Percentiles rank a stretch among this genome's conserved stretches.
Conservation (phyloP, 64 coral and sea anemone species). For the Montipora capricornis region DNA sequence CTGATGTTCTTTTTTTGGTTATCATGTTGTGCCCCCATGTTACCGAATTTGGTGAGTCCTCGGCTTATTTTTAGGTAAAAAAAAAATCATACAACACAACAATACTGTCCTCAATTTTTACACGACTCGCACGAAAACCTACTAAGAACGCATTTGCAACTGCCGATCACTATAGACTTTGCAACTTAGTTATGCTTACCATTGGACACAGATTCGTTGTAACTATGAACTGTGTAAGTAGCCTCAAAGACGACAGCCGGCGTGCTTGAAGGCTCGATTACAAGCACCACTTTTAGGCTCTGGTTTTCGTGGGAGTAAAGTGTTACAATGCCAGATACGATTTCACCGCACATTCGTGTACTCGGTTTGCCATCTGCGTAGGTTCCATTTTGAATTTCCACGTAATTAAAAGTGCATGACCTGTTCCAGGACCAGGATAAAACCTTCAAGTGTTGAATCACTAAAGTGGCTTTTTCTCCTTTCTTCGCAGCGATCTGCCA, state of each 20-base stretch:
- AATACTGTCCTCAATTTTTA: too few relatives aligned
- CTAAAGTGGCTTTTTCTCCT: not conserved
- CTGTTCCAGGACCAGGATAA: not conserved
- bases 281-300: not conserved
- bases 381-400: not conserved
- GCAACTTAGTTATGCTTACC: too few relatives aligned
- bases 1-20: too few relatives aligned
- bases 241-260: conserved; percentile 3
- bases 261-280: fast-evolving
- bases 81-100: too few relatives aligned
- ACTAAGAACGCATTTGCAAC: too few relatives aligned
- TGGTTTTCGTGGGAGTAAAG: not conserved
- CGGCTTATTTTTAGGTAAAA: too few relatives aligned
- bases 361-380: not conserved
- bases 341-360: not conserved
- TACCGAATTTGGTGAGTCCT: too few relatives aligned
- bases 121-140: too few relatives aligned
- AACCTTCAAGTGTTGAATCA: not conserved
- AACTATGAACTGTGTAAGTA: not conserved
- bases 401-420: not conserved
- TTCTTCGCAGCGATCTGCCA: conserved; percentile 1
- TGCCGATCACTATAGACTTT: too few relatives aligned
- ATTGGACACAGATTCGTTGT: too few relatives aligned
- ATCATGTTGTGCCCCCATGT: too few relatives aligned
- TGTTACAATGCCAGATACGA: not conserved